Conservation (phyloP, 2,113 vertebrate genomes). For the Apus apus region DNA sequence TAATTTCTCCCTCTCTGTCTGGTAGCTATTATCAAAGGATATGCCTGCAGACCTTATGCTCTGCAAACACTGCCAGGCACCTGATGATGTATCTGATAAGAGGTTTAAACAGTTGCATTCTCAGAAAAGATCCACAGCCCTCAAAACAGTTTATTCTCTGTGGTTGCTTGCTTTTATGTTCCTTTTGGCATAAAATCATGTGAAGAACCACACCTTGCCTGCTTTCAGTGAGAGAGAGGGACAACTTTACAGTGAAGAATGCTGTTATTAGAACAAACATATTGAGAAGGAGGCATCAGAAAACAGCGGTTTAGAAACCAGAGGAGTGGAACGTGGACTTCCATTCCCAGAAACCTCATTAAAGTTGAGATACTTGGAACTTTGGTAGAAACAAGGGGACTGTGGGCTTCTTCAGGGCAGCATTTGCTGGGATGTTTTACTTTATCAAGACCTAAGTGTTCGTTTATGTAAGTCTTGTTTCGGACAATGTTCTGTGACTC, state of each 20-base stretch:
- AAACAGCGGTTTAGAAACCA: background rate
- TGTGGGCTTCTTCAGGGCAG: background rate
- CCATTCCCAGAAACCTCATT: background rate
- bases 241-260: background rate
- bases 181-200: background rate
- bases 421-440: background rate
- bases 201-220: rapidly evolving
- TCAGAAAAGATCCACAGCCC: background rate
- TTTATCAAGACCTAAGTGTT: background rate
- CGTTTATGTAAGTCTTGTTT: background rate
- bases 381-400: background rate
- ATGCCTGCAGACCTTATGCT: background rate
- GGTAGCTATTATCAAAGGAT: background rate
- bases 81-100: background rate
- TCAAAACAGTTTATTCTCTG: background rate
- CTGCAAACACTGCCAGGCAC: background rate
- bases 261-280: background rate
- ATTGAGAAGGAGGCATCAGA: background rate
- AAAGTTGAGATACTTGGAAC: background rate
- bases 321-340: background rate
- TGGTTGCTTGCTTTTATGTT: background rate
- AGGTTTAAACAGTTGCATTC: background rate
- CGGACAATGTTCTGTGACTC: background rate
- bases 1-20: background rate
- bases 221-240: background rate